Evolutionary conservation across 2,797 vertebrate genomes (phyloP), one percentile per base, ranked within the genome.

Genomic region (Fistularia tabacaria): DNA sequence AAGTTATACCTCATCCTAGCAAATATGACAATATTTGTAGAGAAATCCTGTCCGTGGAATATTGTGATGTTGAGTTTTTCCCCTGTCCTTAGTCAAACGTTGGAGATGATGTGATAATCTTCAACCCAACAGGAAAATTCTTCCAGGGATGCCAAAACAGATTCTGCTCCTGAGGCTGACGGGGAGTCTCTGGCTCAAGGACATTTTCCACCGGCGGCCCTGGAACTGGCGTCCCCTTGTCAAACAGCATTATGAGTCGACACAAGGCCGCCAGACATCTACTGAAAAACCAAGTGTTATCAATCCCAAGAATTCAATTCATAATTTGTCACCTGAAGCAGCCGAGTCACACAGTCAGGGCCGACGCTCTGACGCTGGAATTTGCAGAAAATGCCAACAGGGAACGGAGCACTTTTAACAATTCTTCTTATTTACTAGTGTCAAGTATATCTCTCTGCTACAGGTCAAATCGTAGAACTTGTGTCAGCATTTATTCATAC

Each of bases 71-170:
- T 25, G 25, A 25, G 25, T 25, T 25, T 25, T 25, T 25, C 25
- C 25, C 25, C 25, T 3, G 5, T 25, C n/a, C n/a, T n/a, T n/a
- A n/a, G n/a, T 25, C 25, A 5, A 25, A 25, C 5, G 25, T 25
- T 25, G 25, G 2, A 5, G 55, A 68, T 57, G 57, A 72, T 62
- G 63, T 61, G 76, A 83, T 71, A 62, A 63, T 62, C 51, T 58
- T 68, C 71, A 79, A 69, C 51, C 47, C 49, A 38, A 64, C 13
- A 58, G 67, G 55, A 60, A 68, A 57, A 25, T 25, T 62, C 12
- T 14, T 43, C 38, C 38, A 57, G 47, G 51, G 76, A 59, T 60
- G 60, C 80, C 66, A 65, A 36, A 60, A 59, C 55, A 54, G 47
- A 57, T 36, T 52, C 40, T 3, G 3, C 15, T 54, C 48, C 39